Evolutionary conservation across 2,113 vertebrate species (phyloP).

Genomic region (Oxyruncus cristatus): DNA sequence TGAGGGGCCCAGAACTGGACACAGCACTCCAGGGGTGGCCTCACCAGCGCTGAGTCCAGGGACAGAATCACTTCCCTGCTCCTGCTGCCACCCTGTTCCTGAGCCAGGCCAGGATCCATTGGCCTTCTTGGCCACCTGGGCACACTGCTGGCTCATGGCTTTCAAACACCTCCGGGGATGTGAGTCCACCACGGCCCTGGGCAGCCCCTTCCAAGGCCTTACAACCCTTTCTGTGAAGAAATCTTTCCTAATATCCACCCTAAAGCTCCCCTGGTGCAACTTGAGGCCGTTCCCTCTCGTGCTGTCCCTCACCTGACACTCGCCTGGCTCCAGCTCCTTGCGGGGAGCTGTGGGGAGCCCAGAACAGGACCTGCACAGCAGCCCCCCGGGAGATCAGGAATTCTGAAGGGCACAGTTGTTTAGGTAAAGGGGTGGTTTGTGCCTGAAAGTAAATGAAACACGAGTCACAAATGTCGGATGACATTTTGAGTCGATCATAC

Average conservation of each 20-base stretch:
- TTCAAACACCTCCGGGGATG: background rate
- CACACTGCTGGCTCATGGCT: too few species aligned
- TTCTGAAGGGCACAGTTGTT: background rate
- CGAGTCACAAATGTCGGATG: background rate
- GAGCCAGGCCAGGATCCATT: too few species aligned
- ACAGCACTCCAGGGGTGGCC: too few species aligned
- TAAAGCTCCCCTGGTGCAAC: background rate
- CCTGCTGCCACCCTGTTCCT: too few species aligned
- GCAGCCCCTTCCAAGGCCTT: background rate
- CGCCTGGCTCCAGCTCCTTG: background rate
- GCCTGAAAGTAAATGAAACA: background rate
- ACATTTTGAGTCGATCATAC: background rate
- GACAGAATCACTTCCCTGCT: too few species aligned
- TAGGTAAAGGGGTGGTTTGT: background rate
- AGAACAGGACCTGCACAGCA: background rate
- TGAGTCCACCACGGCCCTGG: background rate
- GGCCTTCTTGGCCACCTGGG: too few species aligned
- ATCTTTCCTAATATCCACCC: background rate
- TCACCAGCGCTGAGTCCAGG: too few species aligned
- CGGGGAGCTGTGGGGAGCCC: background rate
- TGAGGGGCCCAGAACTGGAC: too few species aligned
- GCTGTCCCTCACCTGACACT: background rate
- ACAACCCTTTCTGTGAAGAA: background rate
- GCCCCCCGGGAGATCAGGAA: background rate
- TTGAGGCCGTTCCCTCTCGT: accelerated